Base-by-base conservation (phyloP, 2,888 invertebrate species). In the Drepana falcataria region DNA sequence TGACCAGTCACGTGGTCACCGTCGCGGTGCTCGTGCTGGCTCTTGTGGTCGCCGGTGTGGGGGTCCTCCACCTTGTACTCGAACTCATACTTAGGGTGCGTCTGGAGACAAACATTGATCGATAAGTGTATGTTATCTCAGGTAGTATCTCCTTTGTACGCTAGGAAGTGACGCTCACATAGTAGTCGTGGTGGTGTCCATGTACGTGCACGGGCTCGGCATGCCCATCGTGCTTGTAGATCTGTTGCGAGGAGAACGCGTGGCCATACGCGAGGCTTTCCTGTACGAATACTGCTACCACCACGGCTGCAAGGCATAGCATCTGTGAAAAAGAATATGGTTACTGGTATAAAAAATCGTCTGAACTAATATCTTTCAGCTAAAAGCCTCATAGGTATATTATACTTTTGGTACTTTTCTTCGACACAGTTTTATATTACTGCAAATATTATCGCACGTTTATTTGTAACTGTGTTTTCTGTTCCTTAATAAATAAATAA, bases 1-100 rank as follows among this genome's bases (percentile, higher is more conserved):
- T 92, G 91, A 49, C 93, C 93, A 73, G 92, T 91, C 52, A 93
- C 93, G 37, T 87, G 88, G 66, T 93, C 91, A 3, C 93, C 93
- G 73, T 92, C 89, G 47, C 89, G 85, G 61, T 79, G 79, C 74
- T 93, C 92, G 47, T 87, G 81, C 69, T 92, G 93, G 59, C 84
- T 82, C 75, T 93, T 92, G 71, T 91, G 85, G 78, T 93, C 92
- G 9, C 91, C 92, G 33, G 92, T 92, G 63, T 92, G 91, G 1
- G 85, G 86, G 61, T 92, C 92, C 60, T 89, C 84, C 44, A 91
- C 92, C 35, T 71, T 65, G 55, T 73, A 73, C 41, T 85, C 87
- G 56, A 89, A 90, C 55, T 83, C 85, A 51, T 67, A 70, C 48
- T 69, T 70, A 0, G 69, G 66, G 44, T 58, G 59, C 2, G 69